Evolutionary conservation across 2,113 vertebrate genomes (phyloP).

Genomic region (Anguilla rostrata): DNA sequence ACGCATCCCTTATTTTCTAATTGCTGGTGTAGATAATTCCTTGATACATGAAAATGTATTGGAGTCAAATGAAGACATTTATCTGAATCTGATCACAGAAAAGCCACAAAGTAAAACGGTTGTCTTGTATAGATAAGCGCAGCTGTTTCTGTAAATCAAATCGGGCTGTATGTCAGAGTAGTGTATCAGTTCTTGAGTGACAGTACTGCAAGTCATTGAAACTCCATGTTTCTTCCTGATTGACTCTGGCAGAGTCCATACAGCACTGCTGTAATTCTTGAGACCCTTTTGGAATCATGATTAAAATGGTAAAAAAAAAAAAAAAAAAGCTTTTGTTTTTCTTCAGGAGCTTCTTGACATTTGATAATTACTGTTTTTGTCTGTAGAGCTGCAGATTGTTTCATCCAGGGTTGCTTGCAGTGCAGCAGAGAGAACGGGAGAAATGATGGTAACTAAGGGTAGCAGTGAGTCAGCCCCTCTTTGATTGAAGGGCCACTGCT

Average conservation of each 20-base stretch:
- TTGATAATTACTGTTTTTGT: neutral
- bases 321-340: neutral
- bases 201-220: neutral
- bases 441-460: neutral
- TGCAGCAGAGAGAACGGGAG: neutral
- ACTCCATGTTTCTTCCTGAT: conserved; percentile 4
- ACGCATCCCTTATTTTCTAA: too few relatives aligned
- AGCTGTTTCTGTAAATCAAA: neutral
- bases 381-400: neutral
- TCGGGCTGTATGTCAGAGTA: neutral
- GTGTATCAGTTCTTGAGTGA: neutral
- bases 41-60: neutral
- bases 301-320: neutral
- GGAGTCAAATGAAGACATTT: neutral
- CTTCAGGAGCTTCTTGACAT: neutral
- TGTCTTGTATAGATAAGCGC: neutral
- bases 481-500: neutral
- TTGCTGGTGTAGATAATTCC: neutral
- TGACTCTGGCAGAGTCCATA: neutral
- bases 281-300: neutral
- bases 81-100: neutral
- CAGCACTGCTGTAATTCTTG: neutral
- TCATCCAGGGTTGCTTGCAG: neutral
- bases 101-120: neutral
- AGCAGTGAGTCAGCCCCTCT: neutral